These are phyloP conservation scores for Epiblema foenella DNA, from an alignment of 2,888 invertebrate species.

Conservation along the genomic window DNA sequence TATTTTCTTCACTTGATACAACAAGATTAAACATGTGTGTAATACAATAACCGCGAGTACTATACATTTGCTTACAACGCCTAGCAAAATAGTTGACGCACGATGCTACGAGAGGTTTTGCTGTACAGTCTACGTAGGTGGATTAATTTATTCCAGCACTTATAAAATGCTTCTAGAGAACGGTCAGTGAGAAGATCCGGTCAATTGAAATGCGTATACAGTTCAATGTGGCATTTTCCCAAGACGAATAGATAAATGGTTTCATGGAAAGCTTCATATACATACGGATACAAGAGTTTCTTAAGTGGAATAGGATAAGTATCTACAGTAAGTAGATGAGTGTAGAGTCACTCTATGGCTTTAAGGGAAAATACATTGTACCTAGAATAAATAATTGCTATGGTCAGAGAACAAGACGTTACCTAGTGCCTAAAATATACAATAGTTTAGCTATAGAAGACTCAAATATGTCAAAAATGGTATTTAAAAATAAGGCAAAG, in stretches of 20 bases:
- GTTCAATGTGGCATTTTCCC: conserved; percentile 27
- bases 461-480: too few species aligned
- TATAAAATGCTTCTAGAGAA: conserved; percentile 12
- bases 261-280: conserved; percentile 28
- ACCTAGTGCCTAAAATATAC: too few species aligned
- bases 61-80: conserved; percentile 5
- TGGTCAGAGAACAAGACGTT: too few species aligned
- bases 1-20: too few species aligned
- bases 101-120: conserved; percentile 23
- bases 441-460: too few species aligned
- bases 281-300: background rate
- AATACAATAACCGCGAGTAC: background rate
- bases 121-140: conserved; percentile 19
- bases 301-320: background rate
- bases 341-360: background rate
- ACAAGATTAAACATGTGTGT: background rate
- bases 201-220: conserved; percentile 32
- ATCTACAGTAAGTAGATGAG: background rate
- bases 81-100: conserved; percentile 23
- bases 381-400: too few species aligned
- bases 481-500: too few species aligned
- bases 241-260: conserved; percentile 22
- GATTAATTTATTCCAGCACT: conserved; percentile 26
- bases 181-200: conserved; percentile 40
- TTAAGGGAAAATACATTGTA: too few species aligned